Base-by-base conservation (phyloP, 2,888 invertebrate genomes). In the Deroplatys truncata region DNA sequence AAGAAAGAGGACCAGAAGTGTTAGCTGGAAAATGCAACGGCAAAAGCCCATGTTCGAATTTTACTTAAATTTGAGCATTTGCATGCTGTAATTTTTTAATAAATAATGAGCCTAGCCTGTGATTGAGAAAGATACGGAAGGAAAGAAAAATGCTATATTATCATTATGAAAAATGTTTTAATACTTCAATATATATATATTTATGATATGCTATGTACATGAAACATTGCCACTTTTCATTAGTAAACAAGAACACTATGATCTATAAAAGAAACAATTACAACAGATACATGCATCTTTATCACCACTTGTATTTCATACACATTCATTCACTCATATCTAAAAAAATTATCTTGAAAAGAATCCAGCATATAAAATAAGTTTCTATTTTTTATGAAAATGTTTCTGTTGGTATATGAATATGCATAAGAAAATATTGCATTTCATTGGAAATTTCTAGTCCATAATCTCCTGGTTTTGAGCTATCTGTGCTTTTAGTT, bases 171-270 rank as follows among this genome's bases (percentile, higher is more conserved):
- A 86, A 86, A 82, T 82, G 29, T 72, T 86, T 86, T 86, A 86
- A 56, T 86, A 82, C 82, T 86, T 86, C 28, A 86, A 82, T 86
- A 86, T 86, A 86, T 86, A 28, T 86, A 85, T 85, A 85, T 85
- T 49, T 85, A 85, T 86, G 7, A 28, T 82, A 82, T 86, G 16
- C 82, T 72, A 72, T 31, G 29, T 72, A 86, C 82, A 72, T 20
- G 56, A 72, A 72, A 86, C 86, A 86, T 31, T 86, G 28, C 82
- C 82, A 82, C 82, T 29, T 29, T 20, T 86, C 72, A 82, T 86
- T 86, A 82, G 82, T 29, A 28, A 72, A 86, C 29, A 29, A 29
- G 56, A 86, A 31, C 56, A 31, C 28, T 28, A 86, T 29, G 25
- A 20, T 72, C 56, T 72, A 72, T 72, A 72, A 72, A 72, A 72